Percentiles rank a stretch among this genome's conserved stretches.
phyloP scores from a whole-genome alignment of 2,888 invertebrate species.

The Alentia gelatinosa region DNA sequence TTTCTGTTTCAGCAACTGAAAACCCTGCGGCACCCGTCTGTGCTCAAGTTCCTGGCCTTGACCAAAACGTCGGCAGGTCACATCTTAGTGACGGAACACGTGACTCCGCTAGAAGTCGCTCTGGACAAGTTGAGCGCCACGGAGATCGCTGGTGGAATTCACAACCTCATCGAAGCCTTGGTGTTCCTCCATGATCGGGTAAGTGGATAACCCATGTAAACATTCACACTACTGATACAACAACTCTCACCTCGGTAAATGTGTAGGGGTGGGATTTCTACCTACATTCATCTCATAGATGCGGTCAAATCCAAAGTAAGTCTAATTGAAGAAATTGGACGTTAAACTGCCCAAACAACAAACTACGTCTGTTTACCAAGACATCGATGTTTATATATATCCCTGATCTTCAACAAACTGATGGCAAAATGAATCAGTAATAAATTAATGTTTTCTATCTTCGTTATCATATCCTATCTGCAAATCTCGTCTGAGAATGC shows the following conservation, averaged over 20 bases:
- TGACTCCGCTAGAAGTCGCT: conserved; percentile 87
- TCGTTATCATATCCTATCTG: too few relatives aligned
- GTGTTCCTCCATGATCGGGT: conserved; percentile 91
- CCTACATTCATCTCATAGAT: too few relatives aligned
- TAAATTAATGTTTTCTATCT: too few relatives aligned
- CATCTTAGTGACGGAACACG: conserved; percentile 91
- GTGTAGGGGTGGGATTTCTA: too few relatives aligned
- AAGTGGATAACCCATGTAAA: conserved; percentile 62
- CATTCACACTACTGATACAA: not conserved
- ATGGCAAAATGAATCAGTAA: too few relatives aligned
- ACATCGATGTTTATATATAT: too few relatives aligned
- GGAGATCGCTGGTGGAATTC: conserved; percentile 91
- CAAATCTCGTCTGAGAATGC: too few relatives aligned
- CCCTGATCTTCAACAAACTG: too few relatives aligned
- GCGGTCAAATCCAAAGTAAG: too few relatives aligned
- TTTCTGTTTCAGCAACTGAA: conserved; percentile 88
- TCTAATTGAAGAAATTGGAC: too few relatives aligned
- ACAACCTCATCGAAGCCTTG: conserved; percentile 89
- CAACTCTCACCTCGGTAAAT: too few relatives aligned
- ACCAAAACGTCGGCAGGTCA: conserved; percentile 89
- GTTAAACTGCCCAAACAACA: not conserved
- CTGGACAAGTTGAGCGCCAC: conserved; percentile 86
- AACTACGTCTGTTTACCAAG: too few relatives aligned
- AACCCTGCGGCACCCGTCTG: conserved; percentile 92
- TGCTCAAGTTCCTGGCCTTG: conserved; percentile 90